Percentiles rank a stretch among this genome's conserved stretches.
These are phyloP conservation scores for Sinocyclocheilus grahami DNA, from an alignment of 2,113 vertebrate genomes.

Conservation along the genomic window DNA sequence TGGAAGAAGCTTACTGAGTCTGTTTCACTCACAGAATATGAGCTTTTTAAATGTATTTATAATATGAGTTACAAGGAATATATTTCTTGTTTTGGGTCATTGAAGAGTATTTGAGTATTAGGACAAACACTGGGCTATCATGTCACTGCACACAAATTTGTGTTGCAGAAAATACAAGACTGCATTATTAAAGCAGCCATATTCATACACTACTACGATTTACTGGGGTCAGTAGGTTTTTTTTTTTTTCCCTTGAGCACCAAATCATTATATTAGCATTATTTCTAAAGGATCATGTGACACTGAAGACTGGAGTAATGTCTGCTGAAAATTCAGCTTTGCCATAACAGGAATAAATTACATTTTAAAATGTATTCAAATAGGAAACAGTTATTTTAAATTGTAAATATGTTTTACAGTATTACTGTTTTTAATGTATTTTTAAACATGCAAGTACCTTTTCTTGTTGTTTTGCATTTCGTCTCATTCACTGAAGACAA, in stretches of 20 bases:
- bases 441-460: constrained; percentile 36
- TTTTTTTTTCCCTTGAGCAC: too few species aligned
- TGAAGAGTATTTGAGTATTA: background rate
- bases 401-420: background rate
- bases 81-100: background rate
- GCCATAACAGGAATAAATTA: background rate
- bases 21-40: background rate
- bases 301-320: background rate
- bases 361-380: background rate
- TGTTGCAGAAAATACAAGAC: too few species aligned
- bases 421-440: background rate
- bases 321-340: background rate
- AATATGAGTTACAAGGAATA: background rate
- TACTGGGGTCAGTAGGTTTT: too few species aligned
- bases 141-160: too few species aligned
- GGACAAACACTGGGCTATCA: background rate
- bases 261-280: background rate
- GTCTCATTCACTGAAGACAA: constrained; percentile 15
- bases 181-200: too few species aligned
- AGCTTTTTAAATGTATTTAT: background rate
- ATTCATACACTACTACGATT: too few species aligned
- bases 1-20: background rate
- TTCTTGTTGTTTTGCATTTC: constrained; percentile 37
- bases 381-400: background rate
- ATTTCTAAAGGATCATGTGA: background rate